phyloP scores from a whole-genome alignment of 2,888 invertebrate genomes.

The Meloe dianella region DNA sequence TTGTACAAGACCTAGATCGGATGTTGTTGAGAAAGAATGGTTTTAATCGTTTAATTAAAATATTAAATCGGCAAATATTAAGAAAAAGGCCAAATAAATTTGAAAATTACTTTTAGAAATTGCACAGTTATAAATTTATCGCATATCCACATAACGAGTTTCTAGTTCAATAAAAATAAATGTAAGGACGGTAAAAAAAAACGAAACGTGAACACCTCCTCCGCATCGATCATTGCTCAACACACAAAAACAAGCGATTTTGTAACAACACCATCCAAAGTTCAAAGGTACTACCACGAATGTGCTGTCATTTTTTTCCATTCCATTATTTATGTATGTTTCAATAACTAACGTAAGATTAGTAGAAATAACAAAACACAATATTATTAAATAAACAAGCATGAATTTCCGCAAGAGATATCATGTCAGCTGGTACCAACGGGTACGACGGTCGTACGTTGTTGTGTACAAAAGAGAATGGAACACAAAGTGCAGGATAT shows the following conservation, averaged over 20 bases:
- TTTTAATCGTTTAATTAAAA: background rate
- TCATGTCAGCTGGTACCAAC: constrained; percentile 46
- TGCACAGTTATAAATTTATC: background rate
- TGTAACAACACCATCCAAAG: background rate
- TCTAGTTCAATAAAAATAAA: constrained; percentile 5
- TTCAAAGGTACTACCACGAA: background rate
- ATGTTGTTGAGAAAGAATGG: too few relatives aligned
- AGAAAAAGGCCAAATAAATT: background rate
- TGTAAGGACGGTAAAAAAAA: background rate
- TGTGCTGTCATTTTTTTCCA: background rate
- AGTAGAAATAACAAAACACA: background rate
- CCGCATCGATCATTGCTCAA: background rate
- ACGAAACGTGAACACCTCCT: background rate
- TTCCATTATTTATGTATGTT: background rate
- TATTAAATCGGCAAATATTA: background rate
- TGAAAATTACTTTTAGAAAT: background rate
- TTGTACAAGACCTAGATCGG: background rate
- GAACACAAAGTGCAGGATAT: constrained; percentile 48
- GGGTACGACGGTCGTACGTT: constrained; percentile 45
- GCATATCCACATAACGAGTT: background rate
- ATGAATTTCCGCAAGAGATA: constrained; percentile 18
- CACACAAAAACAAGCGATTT: background rate
- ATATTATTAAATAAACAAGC: constrained; percentile 17
- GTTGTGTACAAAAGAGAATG: constrained; percentile 27
- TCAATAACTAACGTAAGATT: background rate